Conservation (phyloP, 37 sponge, comb jelly and placozoan species). For the Trichoplax adhaerens region DNA sequence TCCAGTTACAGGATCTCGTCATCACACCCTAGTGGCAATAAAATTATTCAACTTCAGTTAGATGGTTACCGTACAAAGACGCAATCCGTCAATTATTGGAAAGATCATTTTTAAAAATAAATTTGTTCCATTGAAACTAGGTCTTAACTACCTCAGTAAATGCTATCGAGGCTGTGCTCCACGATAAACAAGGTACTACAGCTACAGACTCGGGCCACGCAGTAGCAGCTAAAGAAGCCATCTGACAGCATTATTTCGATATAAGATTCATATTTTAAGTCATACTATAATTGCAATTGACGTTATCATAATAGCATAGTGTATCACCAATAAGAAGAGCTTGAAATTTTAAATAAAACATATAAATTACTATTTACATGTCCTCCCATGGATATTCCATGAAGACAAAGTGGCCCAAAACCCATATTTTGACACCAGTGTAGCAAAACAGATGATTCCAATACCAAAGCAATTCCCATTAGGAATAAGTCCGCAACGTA, state of each 20-base stretch:
- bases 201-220: slow-evolving; percentile 55
- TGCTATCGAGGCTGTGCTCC: slow-evolving; percentile 61
- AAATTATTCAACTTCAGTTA: not conserved
- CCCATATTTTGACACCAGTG: slow-evolving; percentile 54
- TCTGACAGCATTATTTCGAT: slow-evolving; percentile 11
- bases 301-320: no score
- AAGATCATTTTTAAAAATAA: not conserved
- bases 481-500: slow-evolving; percentile 76
- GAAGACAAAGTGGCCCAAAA: slow-evolving; percentile 61
- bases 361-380: slow-evolving; percentile 35
- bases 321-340: no score
- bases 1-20: slow-evolving; percentile 32
- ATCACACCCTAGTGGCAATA: slow-evolving; percentile 36
- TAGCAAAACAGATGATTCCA: slow-evolving; percentile 42
- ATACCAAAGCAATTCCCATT: slow-evolving; percentile 60
- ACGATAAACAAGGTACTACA: slow-evolving; percentile 65
- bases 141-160: slow-evolving; percentile 42
- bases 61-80: not conserved
- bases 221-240: slow-evolving; percentile 49
- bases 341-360: no score
- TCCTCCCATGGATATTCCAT: slow-evolving; percentile 85
- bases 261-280: no score
- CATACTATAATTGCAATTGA: no score
- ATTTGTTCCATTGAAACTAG: not conserved
- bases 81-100: not conserved